These are phyloP conservation scores for Saccostrea glomerata DNA, from an alignment of 1,140 invertebrate genomes.

Conservation along the genomic window DNA sequence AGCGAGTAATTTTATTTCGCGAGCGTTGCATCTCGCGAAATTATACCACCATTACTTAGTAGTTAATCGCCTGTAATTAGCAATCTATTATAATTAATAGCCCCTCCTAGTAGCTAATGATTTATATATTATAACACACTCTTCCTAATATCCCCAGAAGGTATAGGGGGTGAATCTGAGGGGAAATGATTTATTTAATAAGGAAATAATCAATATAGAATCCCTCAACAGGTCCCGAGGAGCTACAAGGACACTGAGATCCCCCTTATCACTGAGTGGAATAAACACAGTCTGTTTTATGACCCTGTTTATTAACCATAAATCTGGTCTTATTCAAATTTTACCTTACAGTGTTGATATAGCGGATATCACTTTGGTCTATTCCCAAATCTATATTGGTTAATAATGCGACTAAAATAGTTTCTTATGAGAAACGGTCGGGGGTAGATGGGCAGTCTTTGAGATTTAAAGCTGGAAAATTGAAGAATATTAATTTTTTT, in stretches of 20 bases:
- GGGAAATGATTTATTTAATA: not conserved
- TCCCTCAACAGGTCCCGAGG: not conserved
- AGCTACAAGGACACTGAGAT: not conserved
- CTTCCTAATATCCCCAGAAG: not conserved
- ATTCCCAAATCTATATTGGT: not conserved
- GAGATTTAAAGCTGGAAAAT: too few species aligned
- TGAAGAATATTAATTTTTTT: too few species aligned
- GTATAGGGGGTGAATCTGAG: not conserved
- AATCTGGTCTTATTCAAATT: not conserved
- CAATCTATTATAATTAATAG: too few species aligned
- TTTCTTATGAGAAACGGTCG: not conserved
- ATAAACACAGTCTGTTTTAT: not conserved
- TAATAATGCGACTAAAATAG: not conserved
- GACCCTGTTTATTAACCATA: constrained; percentile 14
- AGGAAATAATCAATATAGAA: not conserved
- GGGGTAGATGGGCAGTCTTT: not conserved
- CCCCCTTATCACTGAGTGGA: not conserved
- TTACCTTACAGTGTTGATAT: not conserved
- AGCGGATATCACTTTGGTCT: not conserved
- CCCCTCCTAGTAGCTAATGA: too few species aligned
- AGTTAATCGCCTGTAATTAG: too few species aligned
- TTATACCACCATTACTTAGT: too few species aligned
- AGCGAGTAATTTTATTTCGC: too few species aligned
- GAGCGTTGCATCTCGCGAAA: too few species aligned
- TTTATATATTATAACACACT: too few species aligned